Evolutionary conservation across 2,797 vertebrate species (phyloP).

Genomic region (Hapalemur alaotrensis): DNA sequence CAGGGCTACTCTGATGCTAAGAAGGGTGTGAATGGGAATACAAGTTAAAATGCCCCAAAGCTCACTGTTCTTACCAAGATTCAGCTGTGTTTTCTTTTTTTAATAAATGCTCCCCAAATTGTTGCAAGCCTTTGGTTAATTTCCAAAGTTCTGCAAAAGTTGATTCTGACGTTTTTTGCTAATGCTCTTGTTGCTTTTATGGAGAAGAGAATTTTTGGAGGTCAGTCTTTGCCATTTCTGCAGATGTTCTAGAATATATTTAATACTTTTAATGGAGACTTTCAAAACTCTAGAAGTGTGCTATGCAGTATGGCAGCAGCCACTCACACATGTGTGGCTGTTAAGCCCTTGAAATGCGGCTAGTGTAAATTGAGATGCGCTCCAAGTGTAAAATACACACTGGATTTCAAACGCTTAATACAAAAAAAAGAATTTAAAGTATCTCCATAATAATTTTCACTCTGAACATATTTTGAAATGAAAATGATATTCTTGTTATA

Average conservation of each 20-base stretch:
- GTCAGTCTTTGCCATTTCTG: not conserved
- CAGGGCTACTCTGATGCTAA: not conserved
- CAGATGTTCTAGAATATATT: not conserved
- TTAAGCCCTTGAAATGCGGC: not conserved
- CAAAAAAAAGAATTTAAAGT: not conserved
- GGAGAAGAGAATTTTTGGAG: not conserved
- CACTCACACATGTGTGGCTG: too few relatives aligned
- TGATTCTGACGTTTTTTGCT: not conserved
- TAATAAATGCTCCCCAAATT: not conserved
- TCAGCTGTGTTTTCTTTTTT: not conserved
- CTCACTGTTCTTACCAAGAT: not conserved
- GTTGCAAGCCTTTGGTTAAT: not conserved
- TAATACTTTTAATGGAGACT: not conserved
- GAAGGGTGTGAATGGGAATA: not conserved
- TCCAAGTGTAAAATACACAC: not conserved
- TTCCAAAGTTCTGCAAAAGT: slow-evolving; percentile 37
- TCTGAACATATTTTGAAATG: not conserved
- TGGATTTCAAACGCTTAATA: not conserved
- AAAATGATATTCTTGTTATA: not conserved
- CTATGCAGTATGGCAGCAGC: not conserved
- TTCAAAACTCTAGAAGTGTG: not conserved
- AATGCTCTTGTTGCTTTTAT: not conserved
- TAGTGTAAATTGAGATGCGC: not conserved
- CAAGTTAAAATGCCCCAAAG: not conserved
- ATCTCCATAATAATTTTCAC: not conserved